Evolutionary conservation across 64 coral and sea anemone genomes (phyloP).

Genomic region (Pocillopora damicornis): DNA sequence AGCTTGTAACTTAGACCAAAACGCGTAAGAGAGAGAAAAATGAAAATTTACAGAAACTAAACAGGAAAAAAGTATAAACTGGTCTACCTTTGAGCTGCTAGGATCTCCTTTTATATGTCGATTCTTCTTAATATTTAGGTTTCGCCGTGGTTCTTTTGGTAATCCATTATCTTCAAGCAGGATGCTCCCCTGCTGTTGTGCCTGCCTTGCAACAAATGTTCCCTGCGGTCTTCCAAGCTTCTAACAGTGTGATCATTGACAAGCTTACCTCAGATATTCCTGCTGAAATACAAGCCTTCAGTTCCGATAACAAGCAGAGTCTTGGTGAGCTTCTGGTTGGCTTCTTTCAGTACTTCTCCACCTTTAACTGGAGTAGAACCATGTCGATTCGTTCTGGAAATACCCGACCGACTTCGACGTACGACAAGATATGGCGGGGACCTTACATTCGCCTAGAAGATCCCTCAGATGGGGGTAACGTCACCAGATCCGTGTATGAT

Average conservation of each 20-base stretch:
- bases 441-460: constrained; percentile 41
- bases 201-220: constrained; percentile 21
- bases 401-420: not conserved
- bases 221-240: not conserved
- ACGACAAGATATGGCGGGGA: constrained; percentile 27
- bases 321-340: constrained; percentile 28
- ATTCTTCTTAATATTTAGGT: not conserved
- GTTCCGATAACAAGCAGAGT: constrained; percentile 20
- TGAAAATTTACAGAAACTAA: no score
- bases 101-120: not conserved
- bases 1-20: no score
- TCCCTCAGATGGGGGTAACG: constrained; percentile 31
- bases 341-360: constrained; percentile 21
- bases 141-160: constrained; percentile 28
- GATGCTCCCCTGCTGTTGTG: not conserved
- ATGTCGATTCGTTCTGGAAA: constrained; percentile 15
- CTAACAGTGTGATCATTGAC: not conserved
- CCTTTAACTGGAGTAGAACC: constrained; percentile 2
- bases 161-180: constrained; percentile 20
- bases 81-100: not conserved
- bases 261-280: constrained; percentile 17
- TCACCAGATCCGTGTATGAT: constrained; percentile 30
- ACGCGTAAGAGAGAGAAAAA: no score
- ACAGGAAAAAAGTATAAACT: not conserved
- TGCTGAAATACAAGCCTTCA: constrained; percentile 9